phyloP scores from a whole-genome alignment of 2,797 vertebrate genomes.

The Pterois miles region DNA sequence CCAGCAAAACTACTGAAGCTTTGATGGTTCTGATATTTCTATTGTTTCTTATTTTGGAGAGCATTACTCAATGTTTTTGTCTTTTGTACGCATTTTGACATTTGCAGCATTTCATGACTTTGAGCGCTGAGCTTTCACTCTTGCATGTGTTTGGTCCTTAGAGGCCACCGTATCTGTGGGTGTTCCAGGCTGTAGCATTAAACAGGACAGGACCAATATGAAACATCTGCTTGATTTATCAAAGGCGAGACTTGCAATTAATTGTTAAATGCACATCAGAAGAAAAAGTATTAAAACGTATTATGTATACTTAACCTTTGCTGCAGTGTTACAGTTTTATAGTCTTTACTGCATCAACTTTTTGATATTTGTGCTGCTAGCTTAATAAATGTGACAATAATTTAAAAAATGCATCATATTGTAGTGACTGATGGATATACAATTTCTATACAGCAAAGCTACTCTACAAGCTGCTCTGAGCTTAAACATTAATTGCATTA shows the following conservation, averaged over 20 bases:
- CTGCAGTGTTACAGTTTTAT: neutral
- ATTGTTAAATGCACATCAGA: neutral
- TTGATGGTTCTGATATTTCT: neutral
- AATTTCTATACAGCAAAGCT: neutral
- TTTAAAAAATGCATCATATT: neutral
- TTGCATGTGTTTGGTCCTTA: constrained; percentile 5
- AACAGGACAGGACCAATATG: neutral
- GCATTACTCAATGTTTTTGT: neutral
- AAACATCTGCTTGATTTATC: neutral
- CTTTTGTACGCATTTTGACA: neutral
- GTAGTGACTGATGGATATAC: neutral
- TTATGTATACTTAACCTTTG: neutral
- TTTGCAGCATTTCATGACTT: neutral
- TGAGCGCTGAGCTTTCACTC: neutral
- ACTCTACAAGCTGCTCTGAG: neutral
- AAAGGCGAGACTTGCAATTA: neutral
- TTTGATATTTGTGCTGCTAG: neutral
- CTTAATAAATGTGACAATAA: neutral
- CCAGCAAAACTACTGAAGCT: neutral
- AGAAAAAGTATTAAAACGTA: neutral
- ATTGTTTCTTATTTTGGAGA: neutral
- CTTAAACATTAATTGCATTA: neutral
- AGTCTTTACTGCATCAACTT: neutral
- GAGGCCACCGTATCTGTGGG: neutral
- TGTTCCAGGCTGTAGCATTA: neutral